Conservation (phyloP, 2,797 vertebrate species). For the Apogon hyalosoma region DNA sequence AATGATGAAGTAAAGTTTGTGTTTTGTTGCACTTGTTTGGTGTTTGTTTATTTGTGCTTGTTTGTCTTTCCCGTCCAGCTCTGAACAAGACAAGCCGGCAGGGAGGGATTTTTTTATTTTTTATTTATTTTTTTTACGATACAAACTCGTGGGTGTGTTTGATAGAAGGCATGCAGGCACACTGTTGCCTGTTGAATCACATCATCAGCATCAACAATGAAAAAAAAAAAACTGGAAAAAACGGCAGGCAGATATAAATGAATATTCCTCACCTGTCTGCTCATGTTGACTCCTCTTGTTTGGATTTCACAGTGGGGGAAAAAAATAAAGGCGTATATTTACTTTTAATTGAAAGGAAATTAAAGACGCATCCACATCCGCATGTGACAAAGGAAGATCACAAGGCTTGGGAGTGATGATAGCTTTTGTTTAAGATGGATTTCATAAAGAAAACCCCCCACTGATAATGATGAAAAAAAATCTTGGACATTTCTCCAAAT, state of each 20-base stretch:
- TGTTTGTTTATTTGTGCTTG: constrained; percentile 69
- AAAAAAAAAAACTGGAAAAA: constrained; percentile 41
- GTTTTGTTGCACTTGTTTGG: constrained; percentile 70
- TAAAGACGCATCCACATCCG: constrained; percentile 89
- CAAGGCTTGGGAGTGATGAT: constrained; percentile 84
- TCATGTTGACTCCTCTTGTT: constrained; percentile 88
- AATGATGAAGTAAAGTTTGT: constrained; percentile 80
- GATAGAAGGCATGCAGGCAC: constrained; percentile 74
- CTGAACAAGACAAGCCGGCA: constrained; percentile 73
- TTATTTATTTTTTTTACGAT: constrained; percentile 34
- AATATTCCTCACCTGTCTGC: constrained; percentile 90
- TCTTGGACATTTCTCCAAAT: constrained; percentile 91
- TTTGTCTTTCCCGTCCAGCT: constrained; percentile 70
- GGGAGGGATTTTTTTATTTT: constrained; percentile 36
- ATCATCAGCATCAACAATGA: constrained; percentile 78
- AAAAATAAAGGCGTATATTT: constrained; percentile 88
- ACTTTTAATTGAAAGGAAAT: constrained; percentile 93
- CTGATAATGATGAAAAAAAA: constrained; percentile 86
- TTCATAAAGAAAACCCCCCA: constrained; percentile 87
- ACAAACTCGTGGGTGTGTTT: constrained; percentile 70
- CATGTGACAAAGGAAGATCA: constrained; percentile 87
- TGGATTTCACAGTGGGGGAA: constrained; percentile 87
- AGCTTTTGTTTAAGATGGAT: constrained; percentile 90
- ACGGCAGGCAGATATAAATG: constrained; percentile 81
- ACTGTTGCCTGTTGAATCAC: constrained; percentile 85